phyloP scores from a whole-genome alignment of 2,888 invertebrate species.

The Pachymerium ferrugineum region DNA sequence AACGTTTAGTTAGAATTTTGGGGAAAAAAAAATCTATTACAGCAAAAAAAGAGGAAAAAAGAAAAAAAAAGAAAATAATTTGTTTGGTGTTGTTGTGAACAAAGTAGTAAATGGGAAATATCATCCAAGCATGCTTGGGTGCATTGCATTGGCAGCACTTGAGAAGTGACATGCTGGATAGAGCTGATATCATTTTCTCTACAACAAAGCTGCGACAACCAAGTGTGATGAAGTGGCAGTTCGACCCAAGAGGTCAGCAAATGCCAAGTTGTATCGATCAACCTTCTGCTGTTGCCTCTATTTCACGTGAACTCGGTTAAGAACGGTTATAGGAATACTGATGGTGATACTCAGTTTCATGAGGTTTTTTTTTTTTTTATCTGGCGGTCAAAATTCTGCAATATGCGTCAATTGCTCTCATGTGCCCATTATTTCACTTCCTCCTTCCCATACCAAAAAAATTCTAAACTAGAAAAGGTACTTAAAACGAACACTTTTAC shows the following conservation, averaged over 20 bases:
- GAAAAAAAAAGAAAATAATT: not conserved
- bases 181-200: conserved; percentile 19
- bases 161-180: conserved; percentile 17
- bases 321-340: conserved; percentile 11
- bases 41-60: not conserved
- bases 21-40: not conserved
- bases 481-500: conserved; percentile 5
- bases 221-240: conserved; percentile 17
- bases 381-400: not conserved
- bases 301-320: conserved; percentile 18
- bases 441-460: not conserved
- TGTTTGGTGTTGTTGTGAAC: not conserved
- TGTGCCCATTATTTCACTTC: too few species aligned
- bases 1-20: not conserved
- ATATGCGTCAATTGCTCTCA: conserved; percentile 7
- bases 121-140: conserved; percentile 14
- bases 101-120: not conserved
- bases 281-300: conserved; percentile 9
- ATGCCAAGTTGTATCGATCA: conserved; percentile 18
- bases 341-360: conserved; percentile 9
- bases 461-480: not conserved
- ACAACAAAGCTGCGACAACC: conserved; percentile 8
- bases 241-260: conserved; percentile 17
- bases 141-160: conserved; percentile 13
- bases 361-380: not conserved